Evolutionary conservation across 2,797 vertebrate genomes (phyloP).

Genomic region (Podargus strigoides): DNA sequence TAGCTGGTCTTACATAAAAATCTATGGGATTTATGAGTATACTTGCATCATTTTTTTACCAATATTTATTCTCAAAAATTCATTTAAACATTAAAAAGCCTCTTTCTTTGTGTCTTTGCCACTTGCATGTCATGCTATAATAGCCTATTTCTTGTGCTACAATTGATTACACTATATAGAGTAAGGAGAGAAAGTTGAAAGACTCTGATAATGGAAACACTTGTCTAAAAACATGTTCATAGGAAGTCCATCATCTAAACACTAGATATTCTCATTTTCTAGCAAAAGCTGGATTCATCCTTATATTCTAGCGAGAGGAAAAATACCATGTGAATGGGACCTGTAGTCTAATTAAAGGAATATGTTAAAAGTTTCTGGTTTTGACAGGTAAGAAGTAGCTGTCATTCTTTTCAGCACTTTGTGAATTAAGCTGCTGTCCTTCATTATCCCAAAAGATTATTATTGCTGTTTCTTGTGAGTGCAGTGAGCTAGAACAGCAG

Average conservation of each 20-base stretch:
- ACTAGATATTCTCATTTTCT: background rate
- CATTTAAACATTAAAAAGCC: background rate
- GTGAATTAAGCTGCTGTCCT: slow-evolving; percentile 64
- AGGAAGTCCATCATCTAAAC: background rate
- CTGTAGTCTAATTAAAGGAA: slow-evolving; percentile 36
- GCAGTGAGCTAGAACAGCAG: slow-evolving; percentile 73
- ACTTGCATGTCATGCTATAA: background rate
- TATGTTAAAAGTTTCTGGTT: slow-evolving; percentile 52
- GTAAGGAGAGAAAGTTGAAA: background rate
- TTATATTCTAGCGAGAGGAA: background rate
- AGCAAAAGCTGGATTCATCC: background rate
- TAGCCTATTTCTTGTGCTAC: slow-evolving; percentile 23
- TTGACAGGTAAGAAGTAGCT: slow-evolving; percentile 49
- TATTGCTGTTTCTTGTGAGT: slow-evolving; percentile 63
- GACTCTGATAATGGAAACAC: background rate
- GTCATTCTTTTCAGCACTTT: slow-evolving; percentile 20
- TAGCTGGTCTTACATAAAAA: background rate
- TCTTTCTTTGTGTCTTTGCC: background rate
- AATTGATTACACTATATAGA: background rate
- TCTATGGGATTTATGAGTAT: background rate
- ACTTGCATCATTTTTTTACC: background rate
- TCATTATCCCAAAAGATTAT: slow-evolving; percentile 63
- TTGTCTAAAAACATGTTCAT: background rate
- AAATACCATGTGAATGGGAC: background rate
- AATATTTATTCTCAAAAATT: background rate